phyloP scores from a whole-genome alignment of 1,140 invertebrate species.

The Venturia canescens region DNA sequence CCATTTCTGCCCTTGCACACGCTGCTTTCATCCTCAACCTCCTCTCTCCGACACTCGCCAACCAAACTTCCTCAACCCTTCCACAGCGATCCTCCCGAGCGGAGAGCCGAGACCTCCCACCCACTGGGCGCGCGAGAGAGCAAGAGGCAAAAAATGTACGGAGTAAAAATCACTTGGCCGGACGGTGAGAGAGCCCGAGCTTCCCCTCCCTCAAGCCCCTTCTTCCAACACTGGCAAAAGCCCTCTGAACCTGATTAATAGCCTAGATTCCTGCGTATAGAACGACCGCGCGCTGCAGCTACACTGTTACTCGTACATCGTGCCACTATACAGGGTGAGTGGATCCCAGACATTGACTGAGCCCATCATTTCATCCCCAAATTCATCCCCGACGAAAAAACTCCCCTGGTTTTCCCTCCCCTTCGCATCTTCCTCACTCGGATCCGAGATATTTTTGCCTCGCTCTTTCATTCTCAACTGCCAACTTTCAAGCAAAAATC shows the following conservation, averaged over 20 bases:
- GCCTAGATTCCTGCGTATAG: slow-evolving; percentile 39
- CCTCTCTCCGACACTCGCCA: neutral
- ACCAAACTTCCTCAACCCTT: slow-evolving; percentile 35
- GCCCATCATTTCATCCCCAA: too few relatives aligned
- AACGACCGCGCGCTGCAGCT: neutral
- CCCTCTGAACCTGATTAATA: slow-evolving; percentile 46
- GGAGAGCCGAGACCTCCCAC: neutral
- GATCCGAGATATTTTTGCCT: too few relatives aligned
- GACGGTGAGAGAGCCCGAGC: slow-evolving; percentile 48
- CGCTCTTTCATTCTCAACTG: too few relatives aligned
- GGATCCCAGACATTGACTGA: neutral
- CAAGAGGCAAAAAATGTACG: slow-evolving; percentile 44
- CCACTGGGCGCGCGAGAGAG: neutral
- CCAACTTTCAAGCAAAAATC: too few relatives aligned
- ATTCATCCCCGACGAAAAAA: too few relatives aligned
- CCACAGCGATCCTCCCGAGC: neutral
- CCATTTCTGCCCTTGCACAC: neutral
- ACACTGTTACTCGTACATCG: neutral
- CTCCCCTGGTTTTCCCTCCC: too few relatives aligned
- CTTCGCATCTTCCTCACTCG: too few relatives aligned
- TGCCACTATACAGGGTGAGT: neutral
- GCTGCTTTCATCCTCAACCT: slow-evolving; percentile 9
- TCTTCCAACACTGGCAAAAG: slow-evolving; percentile 35
- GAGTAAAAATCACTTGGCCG: slow-evolving; percentile 72
- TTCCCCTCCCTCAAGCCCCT: neutral